Percentiles rank a stretch among this genome's conserved stretches.
phyloP scores from a whole-genome alignment of 2,888 invertebrate genomes.

The Drosophila helvetica region DNA sequence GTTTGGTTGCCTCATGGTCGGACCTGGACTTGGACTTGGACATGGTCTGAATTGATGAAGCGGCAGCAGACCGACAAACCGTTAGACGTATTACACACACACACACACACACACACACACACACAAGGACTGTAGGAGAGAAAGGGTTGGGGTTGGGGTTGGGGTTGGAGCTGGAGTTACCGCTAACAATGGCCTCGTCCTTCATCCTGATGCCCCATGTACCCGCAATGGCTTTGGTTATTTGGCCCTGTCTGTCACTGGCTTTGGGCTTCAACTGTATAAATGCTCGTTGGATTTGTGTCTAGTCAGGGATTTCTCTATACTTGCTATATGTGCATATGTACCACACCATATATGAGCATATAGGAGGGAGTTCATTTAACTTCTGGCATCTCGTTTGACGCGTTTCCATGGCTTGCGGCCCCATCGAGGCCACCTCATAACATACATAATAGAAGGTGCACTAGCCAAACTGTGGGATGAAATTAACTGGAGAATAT shows the following conservation, averaged over 20 bases:
- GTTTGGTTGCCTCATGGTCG: conserved; percentile 9
- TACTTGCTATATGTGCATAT: background rate
- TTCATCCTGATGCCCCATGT: conserved; percentile 15
- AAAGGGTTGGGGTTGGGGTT: background rate
- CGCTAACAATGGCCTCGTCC: conserved; percentile 38
- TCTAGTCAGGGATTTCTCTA: conserved; percentile 41
- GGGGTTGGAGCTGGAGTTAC: conserved; percentile 4
- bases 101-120: conserved; percentile 4
- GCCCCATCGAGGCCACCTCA: no score
- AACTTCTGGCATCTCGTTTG: background rate
- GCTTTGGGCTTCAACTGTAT: conserved; percentile 9
- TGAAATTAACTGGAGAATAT: no score
- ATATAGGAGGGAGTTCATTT: background rate
- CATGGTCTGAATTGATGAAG: conserved; percentile 72
- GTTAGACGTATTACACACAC: conserved; percentile 53
- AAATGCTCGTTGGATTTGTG: conserved; percentile 35
- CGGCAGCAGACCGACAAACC: conserved; percentile 74
- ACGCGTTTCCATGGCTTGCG: background rate
- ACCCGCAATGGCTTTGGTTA: conserved; percentile 27
- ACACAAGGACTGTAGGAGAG: background rate
- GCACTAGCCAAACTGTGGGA: no score
- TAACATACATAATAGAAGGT: no score
- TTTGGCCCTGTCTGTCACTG: conserved; percentile 24
- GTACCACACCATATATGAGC: background rate
- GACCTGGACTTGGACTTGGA: conserved; percentile 43